Percentiles rank a stretch among this genome's conserved stretches.
These are phyloP conservation scores for Neogobius melanostomus DNA, from an alignment of 2,113 vertebrate species.

Conservation along the genomic window DNA sequence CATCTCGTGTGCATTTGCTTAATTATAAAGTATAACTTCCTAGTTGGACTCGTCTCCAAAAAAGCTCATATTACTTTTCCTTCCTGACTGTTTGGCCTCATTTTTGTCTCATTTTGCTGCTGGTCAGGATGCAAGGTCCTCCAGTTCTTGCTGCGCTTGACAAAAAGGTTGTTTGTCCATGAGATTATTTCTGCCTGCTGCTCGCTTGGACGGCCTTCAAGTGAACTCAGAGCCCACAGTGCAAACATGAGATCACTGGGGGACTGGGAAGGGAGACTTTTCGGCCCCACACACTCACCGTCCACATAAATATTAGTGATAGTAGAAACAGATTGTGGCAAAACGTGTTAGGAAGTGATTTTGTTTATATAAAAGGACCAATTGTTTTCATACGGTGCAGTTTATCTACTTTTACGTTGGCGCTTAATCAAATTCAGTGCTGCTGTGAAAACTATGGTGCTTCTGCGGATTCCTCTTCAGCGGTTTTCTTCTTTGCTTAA, in stretches of 20 bases:
- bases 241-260: background rate
- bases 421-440: constrained; percentile 35
- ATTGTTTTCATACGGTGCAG: constrained; percentile 22
- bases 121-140: background rate
- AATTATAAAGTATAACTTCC: too few species aligned
- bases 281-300: background rate
- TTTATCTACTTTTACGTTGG: constrained; percentile 22
- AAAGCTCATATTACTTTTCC: background rate
- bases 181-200: background rate
- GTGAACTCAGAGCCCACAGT: background rate
- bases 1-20: too few species aligned
- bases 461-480: background rate
- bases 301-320: background rate
- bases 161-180: constrained; percentile 5
- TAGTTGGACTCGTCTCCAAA: background rate
- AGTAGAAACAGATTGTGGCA: background rate
- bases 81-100: background rate
- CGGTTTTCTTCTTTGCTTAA: constrained; percentile 25
- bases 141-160: background rate
- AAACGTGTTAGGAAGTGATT: background rate
- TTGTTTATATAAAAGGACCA: background rate
- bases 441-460: constrained; percentile 16
- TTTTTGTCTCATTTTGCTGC: background rate
- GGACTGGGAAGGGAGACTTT: background rate
- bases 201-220: background rate